Base-by-base conservation (phyloP, 2,888 invertebrate genomes). In the Aethes cnicana region DNA sequence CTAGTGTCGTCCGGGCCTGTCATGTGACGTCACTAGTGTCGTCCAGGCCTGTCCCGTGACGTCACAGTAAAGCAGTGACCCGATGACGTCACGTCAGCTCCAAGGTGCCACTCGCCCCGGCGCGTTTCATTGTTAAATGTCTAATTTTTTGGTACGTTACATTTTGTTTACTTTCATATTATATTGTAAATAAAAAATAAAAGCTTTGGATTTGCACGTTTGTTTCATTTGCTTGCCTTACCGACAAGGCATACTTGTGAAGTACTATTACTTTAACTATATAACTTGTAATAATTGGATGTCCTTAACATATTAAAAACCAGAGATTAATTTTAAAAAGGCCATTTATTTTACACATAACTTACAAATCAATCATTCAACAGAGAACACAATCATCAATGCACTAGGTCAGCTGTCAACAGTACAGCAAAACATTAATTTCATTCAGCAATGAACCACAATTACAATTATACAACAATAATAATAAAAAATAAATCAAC, bases 111-210 rank as follows among this genome's bases (percentile, higher is more conserved):
- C 66, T 55, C 4, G 8, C n/a, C 56, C 64, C 57, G 59, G 59
- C 58, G 62, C 66, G 66, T 68, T 65, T 65, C 70, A 65, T 70
- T 70, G 73, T 76, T 74, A 70, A 71, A 69, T 83, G 81, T 79
- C 72, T 78, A 79, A 68, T 78, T 77, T 78, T 80, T 86, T 84
- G 79, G 82, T 87, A 86, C 77, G 79, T 85, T 83, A 85, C 77
- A 82, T 81, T 87, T 88, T 89, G 88, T 86, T 88, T 87, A 88
- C 85, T 89, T 88, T 88, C 87, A 84, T 88, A 88, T 86, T 84
- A 79, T 77, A 87, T 83, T 87, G 87, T 87, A 88, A 85, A 89
- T 87, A 88, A 86, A 81, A n/a, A 84, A 85, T 84, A 82, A 88
- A 88, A 87, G 88, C 88, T 88, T 88, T 88, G 86, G 84, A 89